Evolutionary conservation across 1,140 invertebrate species (phyloP).

Genomic region (Neotoxoptera formosana): DNA sequence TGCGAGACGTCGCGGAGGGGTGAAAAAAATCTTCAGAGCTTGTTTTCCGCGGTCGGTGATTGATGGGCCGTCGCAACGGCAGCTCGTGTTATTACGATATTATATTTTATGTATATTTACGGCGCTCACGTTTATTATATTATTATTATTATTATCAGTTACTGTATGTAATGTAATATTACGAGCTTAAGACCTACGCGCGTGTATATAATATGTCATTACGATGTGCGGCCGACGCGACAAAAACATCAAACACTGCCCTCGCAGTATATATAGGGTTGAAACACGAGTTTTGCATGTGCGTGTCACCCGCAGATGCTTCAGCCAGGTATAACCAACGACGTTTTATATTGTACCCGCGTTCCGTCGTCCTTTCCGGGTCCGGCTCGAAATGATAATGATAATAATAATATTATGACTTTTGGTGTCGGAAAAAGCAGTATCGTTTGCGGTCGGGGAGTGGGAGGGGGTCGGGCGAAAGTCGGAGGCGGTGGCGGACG

Average conservation of each 20-base stretch:
- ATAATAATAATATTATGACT: not conserved
- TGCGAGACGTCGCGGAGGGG: not conserved
- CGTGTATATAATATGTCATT: no score
- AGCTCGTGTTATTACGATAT: not conserved
- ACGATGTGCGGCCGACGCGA: not conserved
- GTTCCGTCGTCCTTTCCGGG: not conserved
- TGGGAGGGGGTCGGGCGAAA: not conserved
- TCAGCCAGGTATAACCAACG: not conserved
- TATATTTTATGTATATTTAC: not conserved
- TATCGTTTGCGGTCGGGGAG: not conserved
- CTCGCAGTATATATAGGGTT: not conserved
- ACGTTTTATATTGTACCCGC: not conserved
- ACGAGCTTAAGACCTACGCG: not conserved
- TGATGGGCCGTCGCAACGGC: not conserved
- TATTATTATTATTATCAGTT: not conserved
- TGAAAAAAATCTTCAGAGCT: not conserved
- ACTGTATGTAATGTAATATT: not conserved
- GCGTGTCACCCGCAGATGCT: not conserved
- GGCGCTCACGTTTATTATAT: not conserved
- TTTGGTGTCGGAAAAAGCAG: not conserved
- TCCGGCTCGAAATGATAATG: not conserved
- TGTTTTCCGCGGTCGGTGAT: conserved; percentile 24
- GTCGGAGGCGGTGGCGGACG: accelerated
- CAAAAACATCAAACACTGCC: not conserved
- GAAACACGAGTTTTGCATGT: not conserved